These are phyloP conservation scores for Indicator maculatus DNA, from an alignment of 2,113 vertebrate species.

Conservation along the genomic window DNA sequence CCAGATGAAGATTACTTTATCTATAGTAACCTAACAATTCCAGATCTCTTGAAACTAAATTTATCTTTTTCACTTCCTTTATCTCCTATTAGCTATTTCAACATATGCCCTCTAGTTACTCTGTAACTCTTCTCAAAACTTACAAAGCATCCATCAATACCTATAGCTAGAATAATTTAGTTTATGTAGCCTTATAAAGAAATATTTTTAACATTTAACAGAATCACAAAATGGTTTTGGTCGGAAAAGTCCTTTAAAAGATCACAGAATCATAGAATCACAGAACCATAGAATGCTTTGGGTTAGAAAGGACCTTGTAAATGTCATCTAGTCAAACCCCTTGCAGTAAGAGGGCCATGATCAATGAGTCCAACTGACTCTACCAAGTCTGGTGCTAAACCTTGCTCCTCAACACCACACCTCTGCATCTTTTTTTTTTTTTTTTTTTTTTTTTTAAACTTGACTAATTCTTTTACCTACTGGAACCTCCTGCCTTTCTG, in stretches of 20 bases:
- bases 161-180: background rate
- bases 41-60: background rate
- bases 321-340: too few species aligned
- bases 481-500: background rate
- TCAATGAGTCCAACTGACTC: too few species aligned
- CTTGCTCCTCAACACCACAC: too few species aligned
- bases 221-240: too few species aligned
- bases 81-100: background rate
- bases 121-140: background rate
- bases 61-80: background rate
- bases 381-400: too few species aligned
- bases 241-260: too few species aligned
- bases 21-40: background rate
- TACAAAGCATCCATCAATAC: background rate
- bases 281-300: too few species aligned
- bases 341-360: too few species aligned
- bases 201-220: background rate
- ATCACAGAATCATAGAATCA: too few species aligned
- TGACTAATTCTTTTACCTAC: background rate
- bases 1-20: background rate
- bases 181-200: background rate
- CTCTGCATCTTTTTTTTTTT: too few species aligned
- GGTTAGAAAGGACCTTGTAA: too few species aligned
- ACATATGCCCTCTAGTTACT: background rate
- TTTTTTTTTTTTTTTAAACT: background rate